phyloP scores from a whole-genome alignment of 2,113 vertebrate species.

The Paratilapia polleni region DNA sequence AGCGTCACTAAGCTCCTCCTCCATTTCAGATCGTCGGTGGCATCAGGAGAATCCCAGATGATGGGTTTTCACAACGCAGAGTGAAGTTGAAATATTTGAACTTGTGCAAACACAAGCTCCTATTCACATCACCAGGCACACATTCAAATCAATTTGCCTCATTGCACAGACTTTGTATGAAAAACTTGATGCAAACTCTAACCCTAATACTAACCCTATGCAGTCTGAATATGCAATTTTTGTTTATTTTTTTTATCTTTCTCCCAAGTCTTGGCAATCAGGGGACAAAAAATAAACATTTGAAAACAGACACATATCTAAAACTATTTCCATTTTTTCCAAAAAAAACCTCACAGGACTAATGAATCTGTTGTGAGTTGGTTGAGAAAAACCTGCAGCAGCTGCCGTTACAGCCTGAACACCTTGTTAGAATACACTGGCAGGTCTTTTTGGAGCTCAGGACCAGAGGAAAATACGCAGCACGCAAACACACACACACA shows the following conservation, averaged over 20 bases:
- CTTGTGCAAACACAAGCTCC: no score
- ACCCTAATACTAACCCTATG: fast-evolving
- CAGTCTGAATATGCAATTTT: no score
- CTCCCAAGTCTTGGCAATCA: no score
- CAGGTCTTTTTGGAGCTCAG: background rate
- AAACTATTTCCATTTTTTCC: background rate
- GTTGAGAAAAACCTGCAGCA: background rate
- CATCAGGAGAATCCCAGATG: no score
- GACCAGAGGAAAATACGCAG: background rate
- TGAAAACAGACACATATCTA: background rate
- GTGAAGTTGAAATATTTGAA: no score
- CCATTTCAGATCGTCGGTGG: no score
- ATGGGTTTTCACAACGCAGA: no score
- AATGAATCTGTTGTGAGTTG: fast-evolving
- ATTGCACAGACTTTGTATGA: no score
- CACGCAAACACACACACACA: slow-evolving; percentile 14
- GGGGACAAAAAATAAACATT: background rate
- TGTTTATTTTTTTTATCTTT: background rate
- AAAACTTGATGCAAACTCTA: no score
- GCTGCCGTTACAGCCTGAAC: background rate
- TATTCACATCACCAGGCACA: fast-evolving
- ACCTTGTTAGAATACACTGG: background rate
- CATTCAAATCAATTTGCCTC: no score
- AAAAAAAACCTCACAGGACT: background rate
- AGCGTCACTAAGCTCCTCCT: no score